These are phyloP conservation scores for Pseudomyrmex cubaensis DNA, from an alignment of 1,140 invertebrate species.

Conservation along the genomic window DNA sequence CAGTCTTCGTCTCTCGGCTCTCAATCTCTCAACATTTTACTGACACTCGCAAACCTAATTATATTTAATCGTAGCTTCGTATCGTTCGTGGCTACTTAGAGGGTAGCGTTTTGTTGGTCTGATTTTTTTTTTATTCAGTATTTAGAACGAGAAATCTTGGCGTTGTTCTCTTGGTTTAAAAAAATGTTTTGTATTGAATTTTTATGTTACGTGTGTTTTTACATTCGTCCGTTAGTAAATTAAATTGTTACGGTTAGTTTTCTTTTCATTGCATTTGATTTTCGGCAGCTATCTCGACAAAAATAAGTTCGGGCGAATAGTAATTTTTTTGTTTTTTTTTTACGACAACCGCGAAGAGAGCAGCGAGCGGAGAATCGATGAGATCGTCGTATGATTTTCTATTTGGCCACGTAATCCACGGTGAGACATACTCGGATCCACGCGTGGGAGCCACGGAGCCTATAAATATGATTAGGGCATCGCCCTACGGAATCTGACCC, in stretches of 20 bases:
- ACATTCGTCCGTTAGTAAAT: background rate
- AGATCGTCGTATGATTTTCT: constrained; percentile 72
- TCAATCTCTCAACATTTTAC: constrained; percentile 76
- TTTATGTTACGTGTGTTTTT: background rate
- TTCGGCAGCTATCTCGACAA: constrained; percentile 17
- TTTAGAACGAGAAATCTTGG: background rate
- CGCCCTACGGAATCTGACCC: constrained; percentile 73
- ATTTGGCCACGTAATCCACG: constrained; percentile 79
- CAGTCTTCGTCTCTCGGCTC: constrained; percentile 62
- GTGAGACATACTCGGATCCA: constrained; percentile 70
- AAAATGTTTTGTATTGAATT: background rate
- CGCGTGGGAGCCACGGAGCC: constrained; percentile 67
- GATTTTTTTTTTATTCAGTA: constrained; percentile 10
- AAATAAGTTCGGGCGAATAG: constrained; percentile 42
- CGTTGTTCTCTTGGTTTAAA: background rate
- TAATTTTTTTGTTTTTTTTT: constrained; percentile 55
- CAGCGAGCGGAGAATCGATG: constrained; percentile 34
- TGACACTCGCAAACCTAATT: constrained; percentile 80
- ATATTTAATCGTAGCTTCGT: constrained; percentile 77
- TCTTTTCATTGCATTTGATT: background rate
- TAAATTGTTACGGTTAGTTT: no score
- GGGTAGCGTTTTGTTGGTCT: constrained; percentile 20
- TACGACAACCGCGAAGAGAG: constrained; percentile 59
- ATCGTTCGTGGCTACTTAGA: constrained; percentile 63
- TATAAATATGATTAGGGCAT: constrained; percentile 84